A percentile compares a stretch with the other conserved stretches of the same genome.
These are phyloP conservation scores for Dendrolimus kikuchii DNA, from an alignment of 1,140 invertebrate species.

Conservation along the genomic window DNA sequence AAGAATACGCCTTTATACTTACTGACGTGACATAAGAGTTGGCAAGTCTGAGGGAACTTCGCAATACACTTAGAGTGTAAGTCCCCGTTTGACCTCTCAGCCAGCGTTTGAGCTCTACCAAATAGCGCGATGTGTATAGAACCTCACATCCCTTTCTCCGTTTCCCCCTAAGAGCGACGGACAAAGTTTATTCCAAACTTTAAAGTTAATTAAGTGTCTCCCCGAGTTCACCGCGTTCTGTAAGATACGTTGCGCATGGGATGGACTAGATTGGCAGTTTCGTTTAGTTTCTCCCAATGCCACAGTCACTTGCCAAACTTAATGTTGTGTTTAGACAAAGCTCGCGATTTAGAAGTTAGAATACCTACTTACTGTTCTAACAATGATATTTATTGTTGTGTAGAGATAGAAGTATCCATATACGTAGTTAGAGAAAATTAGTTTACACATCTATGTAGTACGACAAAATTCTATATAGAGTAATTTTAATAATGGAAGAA, in stretches of 20 bases:
- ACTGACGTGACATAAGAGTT: conserved; percentile 19
- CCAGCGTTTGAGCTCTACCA: conserved; percentile 13
- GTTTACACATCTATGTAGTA: too few species aligned
- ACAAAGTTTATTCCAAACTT: conserved; percentile 36
- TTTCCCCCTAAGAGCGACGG: conserved; percentile 3
- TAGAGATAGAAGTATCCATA: too few species aligned
- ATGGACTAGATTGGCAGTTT: conserved; percentile 26
- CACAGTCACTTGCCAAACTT: too few species aligned
- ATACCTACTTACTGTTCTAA: too few species aligned
- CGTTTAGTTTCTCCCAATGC: background rate
- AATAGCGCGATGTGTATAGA: conserved; percentile 28
- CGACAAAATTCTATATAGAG: too few species aligned
- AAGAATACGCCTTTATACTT: conserved; percentile 2
- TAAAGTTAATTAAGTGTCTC: conserved; percentile 46
- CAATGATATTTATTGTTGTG: too few species aligned
- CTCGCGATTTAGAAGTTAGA: background rate
- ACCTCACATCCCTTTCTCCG: conserved; percentile 14
- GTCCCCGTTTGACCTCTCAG: conserved; percentile 36
- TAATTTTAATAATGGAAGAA: too few species aligned
- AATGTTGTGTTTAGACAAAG: background rate
- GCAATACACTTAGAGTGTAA: conserved; percentile 35
- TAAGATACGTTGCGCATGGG: conserved; percentile 22
- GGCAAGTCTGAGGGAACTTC: conserved; percentile 28
- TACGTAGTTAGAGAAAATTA: too few species aligned
- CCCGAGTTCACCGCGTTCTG: conserved; percentile 19